Base-by-base conservation (phyloP, 2,797 vertebrate genomes). In the Lophotriccus pileatus region DNA sequence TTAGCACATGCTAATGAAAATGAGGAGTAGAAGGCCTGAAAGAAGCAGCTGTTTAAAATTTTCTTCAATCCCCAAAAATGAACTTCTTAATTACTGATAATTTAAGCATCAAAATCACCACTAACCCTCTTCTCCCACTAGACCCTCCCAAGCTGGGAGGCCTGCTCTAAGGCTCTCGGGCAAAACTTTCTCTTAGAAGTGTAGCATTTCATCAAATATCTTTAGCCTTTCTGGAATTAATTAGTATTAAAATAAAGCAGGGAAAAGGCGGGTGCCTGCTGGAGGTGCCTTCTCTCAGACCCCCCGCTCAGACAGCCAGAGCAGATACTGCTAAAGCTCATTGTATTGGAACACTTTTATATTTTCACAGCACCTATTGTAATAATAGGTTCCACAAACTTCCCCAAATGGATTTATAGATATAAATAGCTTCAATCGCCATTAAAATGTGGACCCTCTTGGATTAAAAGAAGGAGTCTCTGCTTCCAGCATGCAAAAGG, bases 51-150 rank as follows among this genome's bases (percentile, higher is more conserved):
- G 97, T 90, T 96, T 93, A 94, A 93, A 95, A 95, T 96, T 96
- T 97, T 94, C 92, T 59, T 91, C 95, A 96, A 88, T 95, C 94
- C 73, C 66, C 4, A 10, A 90, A 95, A 96, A 96, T 90, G 87
- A 92, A 68, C 73, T 93, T 96, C 84, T 97, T 97, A 97, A 97
- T 97, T 96, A 96, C 87, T 95, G 94, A 96, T 96, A 96, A 97
- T 96, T 96, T 93, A 94, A 82, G 94, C 84, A 93, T 93, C 94
- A 94, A 94, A 96, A 96, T 95, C 93, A 72, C 58, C 91, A 95
- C 95, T 96, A 93, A 90, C 44, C 53, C 80, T 68, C 75, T 85
- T 96, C 67, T 95, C 93, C 90, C 85, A 59, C 84, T 60, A 91
- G 89, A n/a, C 87, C 9, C 12, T 95, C 59, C 95, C 86, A 58